phyloP scores from a whole-genome alignment of 1,140 invertebrate genomes.

The Pogonomyrmex barbatus region DNA sequence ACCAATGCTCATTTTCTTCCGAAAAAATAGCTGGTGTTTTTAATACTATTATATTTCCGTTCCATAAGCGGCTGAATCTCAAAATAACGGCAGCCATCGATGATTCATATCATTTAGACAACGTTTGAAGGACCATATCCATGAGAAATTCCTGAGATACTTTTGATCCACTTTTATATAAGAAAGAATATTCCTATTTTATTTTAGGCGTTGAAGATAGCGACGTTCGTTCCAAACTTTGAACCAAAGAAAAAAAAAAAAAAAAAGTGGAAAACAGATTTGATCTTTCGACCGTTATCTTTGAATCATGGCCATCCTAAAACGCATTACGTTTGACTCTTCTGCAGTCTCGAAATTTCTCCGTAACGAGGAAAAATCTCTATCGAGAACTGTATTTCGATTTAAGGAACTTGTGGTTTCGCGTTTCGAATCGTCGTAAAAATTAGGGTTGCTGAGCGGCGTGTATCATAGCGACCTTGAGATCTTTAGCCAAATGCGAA shows the following conservation, averaged over 20 bases:
- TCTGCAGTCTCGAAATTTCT: slow-evolving; percentile 4
- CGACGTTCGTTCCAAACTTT: not conserved
- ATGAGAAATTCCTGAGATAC: slow-evolving; percentile 38
- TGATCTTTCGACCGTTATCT: not conserved
- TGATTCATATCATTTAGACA: slow-evolving; percentile 2
- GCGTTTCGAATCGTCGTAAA: not conserved
- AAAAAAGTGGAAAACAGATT: not conserved
- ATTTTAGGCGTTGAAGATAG: not conserved
- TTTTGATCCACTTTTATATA: slow-evolving; percentile 28
- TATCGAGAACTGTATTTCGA: slow-evolving; percentile 25
- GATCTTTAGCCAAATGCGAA: slow-evolving; percentile 91
- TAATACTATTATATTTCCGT: not conserved
- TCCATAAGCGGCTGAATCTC: not conserved
- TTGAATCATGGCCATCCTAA: slow-evolving; percentile 1
- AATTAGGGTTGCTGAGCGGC: slow-evolving; percentile 79
- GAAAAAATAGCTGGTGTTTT: slow-evolving; percentile 15
- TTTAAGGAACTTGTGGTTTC: slow-evolving; percentile 67
- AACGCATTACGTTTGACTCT: not conserved
- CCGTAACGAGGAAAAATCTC: not conserved
- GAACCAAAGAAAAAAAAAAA: not conserved
- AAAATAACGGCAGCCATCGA: slow-evolving; percentile 27
- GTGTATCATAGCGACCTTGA: slow-evolving; percentile 86
- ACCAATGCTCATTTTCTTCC: not conserved
- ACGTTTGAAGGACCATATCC: slow-evolving; percentile 7
- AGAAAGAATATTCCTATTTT: not conserved